Percentiles rank a stretch among this genome's conserved stretches.
Conservation (phyloP, 2,797 vertebrate genomes). For the Lutjanus argentimaculatus region DNA sequence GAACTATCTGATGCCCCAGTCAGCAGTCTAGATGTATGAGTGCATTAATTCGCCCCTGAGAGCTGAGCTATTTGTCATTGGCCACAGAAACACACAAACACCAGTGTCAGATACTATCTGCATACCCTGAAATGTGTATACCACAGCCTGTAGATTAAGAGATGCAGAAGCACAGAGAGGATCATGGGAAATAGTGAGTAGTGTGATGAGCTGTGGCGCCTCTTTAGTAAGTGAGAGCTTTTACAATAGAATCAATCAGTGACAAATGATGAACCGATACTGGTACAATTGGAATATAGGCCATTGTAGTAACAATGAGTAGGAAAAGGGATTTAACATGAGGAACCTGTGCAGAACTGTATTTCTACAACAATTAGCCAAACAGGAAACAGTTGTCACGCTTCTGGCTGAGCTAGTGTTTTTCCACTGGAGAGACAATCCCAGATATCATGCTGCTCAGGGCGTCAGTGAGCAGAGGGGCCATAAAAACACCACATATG, state of each 20-base stretch:
- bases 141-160: neutral
- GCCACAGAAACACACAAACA: slow-evolving; percentile 32
- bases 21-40: neutral
- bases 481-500: slow-evolving; percentile 49
- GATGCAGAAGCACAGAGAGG: neutral
- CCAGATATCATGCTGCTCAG: slow-evolving; percentile 53
- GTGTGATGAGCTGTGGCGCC: neutral
- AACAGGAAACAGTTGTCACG: slow-evolving; percentile 75
- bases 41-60: neutral
- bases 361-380: slow-evolving; percentile 59
- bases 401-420: slow-evolving; percentile 65
- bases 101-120: slow-evolving; percentile 3
- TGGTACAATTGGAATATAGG: neutral
- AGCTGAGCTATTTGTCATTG: slow-evolving; percentile 3
- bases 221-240: slow-evolving; percentile 8
- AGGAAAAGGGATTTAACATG: slow-evolving; percentile 36
- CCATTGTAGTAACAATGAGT: slow-evolving; percentile 16
- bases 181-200: neutral
- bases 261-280: slow-evolving; percentile 23
- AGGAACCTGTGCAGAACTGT: slow-evolving; percentile 28
- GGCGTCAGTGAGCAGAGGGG: slow-evolving; percentile 43
- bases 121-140: neutral
- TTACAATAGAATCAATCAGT: slow-evolving; percentile 6
- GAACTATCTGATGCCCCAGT: slow-evolving; percentile 1
- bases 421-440: slow-evolving; percentile 67